phyloP scores from a whole-genome alignment of 1,140 invertebrate species.

The Daktulosphaira vitifoliae region DNA sequence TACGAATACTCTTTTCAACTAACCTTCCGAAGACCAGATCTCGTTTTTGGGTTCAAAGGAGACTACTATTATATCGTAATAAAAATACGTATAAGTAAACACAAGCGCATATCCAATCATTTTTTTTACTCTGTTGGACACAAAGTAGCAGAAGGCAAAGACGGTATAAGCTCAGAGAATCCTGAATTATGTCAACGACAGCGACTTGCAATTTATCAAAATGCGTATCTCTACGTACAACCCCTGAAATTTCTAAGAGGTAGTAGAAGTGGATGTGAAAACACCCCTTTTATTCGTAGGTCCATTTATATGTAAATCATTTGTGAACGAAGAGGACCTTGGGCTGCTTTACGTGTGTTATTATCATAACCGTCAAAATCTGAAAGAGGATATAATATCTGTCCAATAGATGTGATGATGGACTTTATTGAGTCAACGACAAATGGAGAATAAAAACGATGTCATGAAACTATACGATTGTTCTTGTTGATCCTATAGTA shows the following conservation, averaged over 20 bases:
- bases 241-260: conserved; percentile 7
- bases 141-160: conserved; percentile 22
- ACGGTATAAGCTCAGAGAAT: conserved; percentile 26
- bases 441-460: too few relatives aligned
- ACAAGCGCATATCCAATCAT: background rate
- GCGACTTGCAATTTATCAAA: conserved; percentile 24
- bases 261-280: background rate
- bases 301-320: conserved; percentile 32
- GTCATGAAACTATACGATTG: too few relatives aligned
- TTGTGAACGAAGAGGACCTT: background rate
- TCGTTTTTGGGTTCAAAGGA: conserved; percentile 9
- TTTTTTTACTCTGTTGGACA: conserved; percentile 5
- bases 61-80: too few relatives aligned
- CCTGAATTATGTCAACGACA: conserved; percentile 32
- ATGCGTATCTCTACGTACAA: background rate
- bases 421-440: too few relatives aligned
- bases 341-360: conserved; percentile 19
- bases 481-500: too few relatives aligned
- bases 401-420: too few relatives aligned
- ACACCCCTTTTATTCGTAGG: conserved; percentile 20
- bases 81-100: background rate
- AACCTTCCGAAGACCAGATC: background rate
- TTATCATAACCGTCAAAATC: conserved; percentile 14
- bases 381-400: too few relatives aligned
- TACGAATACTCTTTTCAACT: background rate